Conservation (phyloP, 2,888 invertebrate species). For the Yponomeuta malinellus region DNA sequence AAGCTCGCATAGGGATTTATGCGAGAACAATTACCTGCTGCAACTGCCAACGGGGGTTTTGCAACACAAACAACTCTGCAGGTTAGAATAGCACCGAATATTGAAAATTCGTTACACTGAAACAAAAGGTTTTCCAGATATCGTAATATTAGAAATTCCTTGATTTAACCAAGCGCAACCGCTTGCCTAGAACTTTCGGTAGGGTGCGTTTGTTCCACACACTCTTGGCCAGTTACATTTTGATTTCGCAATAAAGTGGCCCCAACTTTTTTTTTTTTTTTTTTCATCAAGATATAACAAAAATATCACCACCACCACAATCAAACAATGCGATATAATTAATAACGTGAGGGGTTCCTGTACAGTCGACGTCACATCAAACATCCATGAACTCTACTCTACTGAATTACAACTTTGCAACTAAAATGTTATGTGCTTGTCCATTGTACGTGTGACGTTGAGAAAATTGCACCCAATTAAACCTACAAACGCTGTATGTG, state of each 20-base stretch:
- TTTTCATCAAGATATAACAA: conserved; percentile 7
- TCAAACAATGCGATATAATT: conserved; percentile 16
- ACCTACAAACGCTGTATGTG: neutral
- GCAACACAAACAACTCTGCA: conserved; percentile 4
- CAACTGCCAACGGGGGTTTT: neutral
- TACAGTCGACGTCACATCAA: neutral
- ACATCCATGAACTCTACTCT: too few relatives aligned
- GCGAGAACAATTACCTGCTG: conserved; percentile 8
- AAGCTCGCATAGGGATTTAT: conserved; percentile 5
- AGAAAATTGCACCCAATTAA: neutral
- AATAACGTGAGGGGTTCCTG: conserved; percentile 7
- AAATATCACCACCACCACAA: conserved; percentile 10
- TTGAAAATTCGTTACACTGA: neutral
- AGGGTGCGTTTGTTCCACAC: neutral
- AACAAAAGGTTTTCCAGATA: neutral
- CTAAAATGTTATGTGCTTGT: too few relatives aligned
- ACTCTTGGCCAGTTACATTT: neutral
- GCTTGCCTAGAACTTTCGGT: neutral
- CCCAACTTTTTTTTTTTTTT: neutral
- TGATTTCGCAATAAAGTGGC: neutral
- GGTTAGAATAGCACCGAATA: neutral
- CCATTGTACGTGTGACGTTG: too few relatives aligned
- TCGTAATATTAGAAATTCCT: neutral
- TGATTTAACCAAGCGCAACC: neutral
- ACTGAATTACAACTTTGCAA: too few relatives aligned